Percentiles rank a stretch among this genome's conserved stretches.
Conservation (phyloP, 35 echinoderm and acorn worm genomes). For the Apostichopus parvimensis region DNA sequence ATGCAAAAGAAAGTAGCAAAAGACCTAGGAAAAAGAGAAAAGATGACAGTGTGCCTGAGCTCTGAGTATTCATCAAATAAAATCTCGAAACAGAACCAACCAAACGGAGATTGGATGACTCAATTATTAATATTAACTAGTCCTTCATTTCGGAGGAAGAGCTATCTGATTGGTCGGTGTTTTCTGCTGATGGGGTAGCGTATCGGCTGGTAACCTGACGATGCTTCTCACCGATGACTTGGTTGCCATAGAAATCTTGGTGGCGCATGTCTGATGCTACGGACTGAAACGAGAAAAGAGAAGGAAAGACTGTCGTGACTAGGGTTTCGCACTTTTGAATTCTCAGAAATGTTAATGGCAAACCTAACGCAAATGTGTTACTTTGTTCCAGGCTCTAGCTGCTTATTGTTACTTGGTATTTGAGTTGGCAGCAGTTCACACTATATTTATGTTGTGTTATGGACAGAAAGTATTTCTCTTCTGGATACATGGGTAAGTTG, state of each 20-base stretch:
- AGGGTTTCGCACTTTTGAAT: too few species aligned
- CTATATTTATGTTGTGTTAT: too few species aligned
- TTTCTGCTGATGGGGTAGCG: conserved; percentile 29
- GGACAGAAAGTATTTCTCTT: too few species aligned
- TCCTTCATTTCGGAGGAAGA: neutral
- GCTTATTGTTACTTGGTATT: too few species aligned
- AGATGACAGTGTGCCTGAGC: neutral
- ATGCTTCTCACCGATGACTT: conserved; percentile 42
- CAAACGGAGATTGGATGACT: neutral
- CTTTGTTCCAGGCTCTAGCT: too few species aligned
- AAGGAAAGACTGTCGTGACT: neutral
- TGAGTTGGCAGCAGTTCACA: too few species aligned
- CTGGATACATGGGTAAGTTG: too few species aligned
- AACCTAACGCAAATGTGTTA: too few species aligned
- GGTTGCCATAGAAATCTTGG: conserved; percentile 53
- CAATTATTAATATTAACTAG: neutral
- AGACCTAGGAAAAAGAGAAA: neutral
- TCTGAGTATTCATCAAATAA: neutral
- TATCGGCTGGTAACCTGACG: conserved; percentile 58
- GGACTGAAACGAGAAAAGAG: conserved; percentile 32
- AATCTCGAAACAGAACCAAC: neutral
- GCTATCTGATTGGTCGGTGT: neutral
- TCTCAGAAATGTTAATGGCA: too few species aligned
- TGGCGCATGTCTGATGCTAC: conserved; percentile 59
- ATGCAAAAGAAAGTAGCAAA: neutral